Evolutionary conservation across 2,797 vertebrate genomes (phyloP), one percentile per base, ranked within the genome.

Genomic region (Malurus splendens): DNA sequence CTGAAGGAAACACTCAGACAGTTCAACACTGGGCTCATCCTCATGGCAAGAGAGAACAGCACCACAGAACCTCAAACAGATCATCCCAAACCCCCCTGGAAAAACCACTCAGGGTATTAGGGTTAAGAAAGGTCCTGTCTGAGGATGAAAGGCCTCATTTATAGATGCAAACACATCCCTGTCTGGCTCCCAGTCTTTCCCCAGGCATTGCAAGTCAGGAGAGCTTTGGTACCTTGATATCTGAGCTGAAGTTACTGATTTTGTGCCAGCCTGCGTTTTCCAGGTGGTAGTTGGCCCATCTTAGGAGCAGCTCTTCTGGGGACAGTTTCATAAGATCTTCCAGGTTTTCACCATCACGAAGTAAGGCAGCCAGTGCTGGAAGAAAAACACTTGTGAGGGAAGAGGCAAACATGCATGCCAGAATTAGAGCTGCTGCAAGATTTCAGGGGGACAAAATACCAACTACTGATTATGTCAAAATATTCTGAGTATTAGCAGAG

Each of bases 281-380:
- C 97, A 99, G 97, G 95, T 99, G 99, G 94, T 97, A 98, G 97
- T 99, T 99, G 66, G 97, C 99, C 99, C 99, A 99, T 71, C 99
- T 97, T 88, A 99, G 96, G 68, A 99, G 98, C 93, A 99, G 97
- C 92, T 99, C 99, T 86, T 99, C 99, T 4, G 99, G 99, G 14
- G 99, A 99, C 15, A 99, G 93, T 50, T 99, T 99, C 98, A 99
- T 98, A 91, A 99, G 98, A 48, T 99, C 98, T 94, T 99, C 99
- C 96, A 99, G 97, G 90, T 97, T 99, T 94, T 99, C 99, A 20
- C 99, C 98, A 7, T 99, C 99, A 51, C 98, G 96, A 93, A 99
- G 98, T 94, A 99, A 97, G 71, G 98, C 98, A 18, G 99, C 98
- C 96, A 99, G 96, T 23, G 98, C 99, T 99, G n/a, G 56, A 96